A percentile compares a stretch with the other conserved stretches of the same genome.
Conservation (phyloP, 2,797 vertebrate species). For the Bucorvus abyssinicus region DNA sequence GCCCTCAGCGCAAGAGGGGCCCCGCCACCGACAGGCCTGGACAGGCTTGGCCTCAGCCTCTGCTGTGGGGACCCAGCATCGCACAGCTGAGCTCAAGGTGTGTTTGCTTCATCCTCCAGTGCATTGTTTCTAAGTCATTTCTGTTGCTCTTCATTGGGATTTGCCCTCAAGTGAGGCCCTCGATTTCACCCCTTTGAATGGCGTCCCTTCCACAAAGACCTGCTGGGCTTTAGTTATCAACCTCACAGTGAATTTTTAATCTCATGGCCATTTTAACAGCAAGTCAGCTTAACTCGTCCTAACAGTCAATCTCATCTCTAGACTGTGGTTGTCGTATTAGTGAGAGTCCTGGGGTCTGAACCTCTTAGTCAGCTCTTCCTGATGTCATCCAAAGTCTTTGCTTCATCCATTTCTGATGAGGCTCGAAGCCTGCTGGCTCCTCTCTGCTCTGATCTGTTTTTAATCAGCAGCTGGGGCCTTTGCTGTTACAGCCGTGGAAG, state of each 20-base stretch:
- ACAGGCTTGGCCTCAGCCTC: not conserved
- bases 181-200: not conserved
- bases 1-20: fast-evolving
- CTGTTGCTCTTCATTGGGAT: fast-evolving
- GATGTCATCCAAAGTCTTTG: not conserved
- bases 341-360: not conserved
- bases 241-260: not conserved
- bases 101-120: fast-evolving
- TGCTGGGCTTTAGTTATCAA: not conserved
- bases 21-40: not conserved
- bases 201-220: not conserved
- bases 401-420: slow-evolving; percentile 14
- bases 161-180: not conserved
- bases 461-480: not conserved
- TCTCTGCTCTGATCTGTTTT: slow-evolving; percentile 8
- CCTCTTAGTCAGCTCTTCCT: not conserved
- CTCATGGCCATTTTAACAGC: not conserved
- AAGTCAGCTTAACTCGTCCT: not conserved
- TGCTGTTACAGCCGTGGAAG: not conserved
- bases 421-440: not conserved
- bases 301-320: not conserved
- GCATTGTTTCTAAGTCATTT: not conserved
- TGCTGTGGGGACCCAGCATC: fast-evolving
- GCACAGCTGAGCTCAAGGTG: fast-evolving
- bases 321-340: not conserved